Base-by-base conservation (phyloP, 2,797 vertebrate species). In the Alauda arvensis region DNA sequence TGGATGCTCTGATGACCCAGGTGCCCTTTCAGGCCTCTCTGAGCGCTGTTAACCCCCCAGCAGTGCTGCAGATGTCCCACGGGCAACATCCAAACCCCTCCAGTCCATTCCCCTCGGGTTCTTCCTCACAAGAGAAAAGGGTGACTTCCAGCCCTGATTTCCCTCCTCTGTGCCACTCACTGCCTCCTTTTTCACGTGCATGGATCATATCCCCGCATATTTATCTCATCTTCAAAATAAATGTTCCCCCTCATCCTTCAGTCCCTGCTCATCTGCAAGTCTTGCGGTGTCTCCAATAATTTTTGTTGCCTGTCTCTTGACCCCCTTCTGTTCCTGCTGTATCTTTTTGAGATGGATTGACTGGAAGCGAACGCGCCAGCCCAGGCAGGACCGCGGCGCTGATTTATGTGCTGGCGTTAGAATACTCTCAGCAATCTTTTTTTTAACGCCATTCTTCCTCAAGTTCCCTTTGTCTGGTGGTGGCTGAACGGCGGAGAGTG, bases 171-270 rank as follows among this genome's bases (percentile, higher is more conserved):
- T 65, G 63, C 78, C 72, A 42, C 83, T 87, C 17, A 42, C 79
- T 59, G 28, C 71, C 69, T 63, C 60, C 29, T 46, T 75, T 87
- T 88, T 52, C 88, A 86, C 31, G 77, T 29, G 68, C 80, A 67
- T 24, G 75, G 86, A 88, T 94, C 91, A 81, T 76, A 92, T 76
- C 68, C 76, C 51, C 29, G 88, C 55, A 34, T 83, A 83, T 91
- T 89, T 91, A 87, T 91, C 86, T 92, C 86, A 72, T 88, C 88
- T 85, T 89, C 83, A 90, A 83, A 92, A 90, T 85, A 72, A 91
- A 93, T 93, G 67, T 80, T 91, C 86, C 49, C 69, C 66, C 69
- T 85, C 76, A 86, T 93, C 81, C 82, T 85, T 93, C 92, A 92
- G 82, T 31, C 78, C 76, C 83, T 52, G 67, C 60, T 91, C 91